Conservation (phyloP, 2,888 invertebrate species). For the Orthonychiurus folsomi region DNA sequence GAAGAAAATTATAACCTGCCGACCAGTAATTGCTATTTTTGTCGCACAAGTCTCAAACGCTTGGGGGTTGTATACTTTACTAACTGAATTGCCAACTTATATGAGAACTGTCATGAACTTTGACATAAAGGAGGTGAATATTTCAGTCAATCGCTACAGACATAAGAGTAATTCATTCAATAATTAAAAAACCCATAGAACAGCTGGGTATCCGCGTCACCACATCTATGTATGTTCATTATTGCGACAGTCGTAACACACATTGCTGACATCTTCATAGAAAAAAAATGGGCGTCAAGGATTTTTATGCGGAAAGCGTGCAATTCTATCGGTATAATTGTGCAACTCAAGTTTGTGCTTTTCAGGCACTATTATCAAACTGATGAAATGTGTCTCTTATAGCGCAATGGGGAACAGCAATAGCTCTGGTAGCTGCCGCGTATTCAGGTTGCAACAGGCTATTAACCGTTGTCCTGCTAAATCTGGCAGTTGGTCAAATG, state of each 20-base stretch:
- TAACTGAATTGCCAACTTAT: slow-evolving; percentile 11
- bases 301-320: slow-evolving; percentile 47
- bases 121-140: slow-evolving; percentile 7
- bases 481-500: slow-evolving; percentile 49
- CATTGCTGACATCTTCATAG: slow-evolving; percentile 54
- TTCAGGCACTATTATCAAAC: slow-evolving; percentile 21
- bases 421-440: slow-evolving; percentile 58
- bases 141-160: too few species aligned
- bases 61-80: slow-evolving; percentile 10
- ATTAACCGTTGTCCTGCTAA: slow-evolving; percentile 55
- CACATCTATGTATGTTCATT: slow-evolving; percentile 60
- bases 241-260: slow-evolving; percentile 56
- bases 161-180: too few species aligned
- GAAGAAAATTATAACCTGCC: slow-evolving; percentile 8
- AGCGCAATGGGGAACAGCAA: slow-evolving; percentile 60
- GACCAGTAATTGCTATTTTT: slow-evolving; percentile 6
- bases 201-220: slow-evolving; percentile 50
- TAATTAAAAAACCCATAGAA: too few species aligned
- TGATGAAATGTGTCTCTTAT: slow-evolving; percentile 14
- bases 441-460: slow-evolving; percentile 58
- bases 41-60: slow-evolving; percentile 2
- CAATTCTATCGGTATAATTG: slow-evolving; percentile 45
- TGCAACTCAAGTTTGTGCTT: slow-evolving; percentile 38
- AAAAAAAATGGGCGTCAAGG: slow-evolving; percentile 42
- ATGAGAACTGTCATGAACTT: slow-evolving; percentile 12